Base-by-base conservation (phyloP, 2,113 vertebrate genomes). In the Anarhynchus alexandrinus region DNA sequence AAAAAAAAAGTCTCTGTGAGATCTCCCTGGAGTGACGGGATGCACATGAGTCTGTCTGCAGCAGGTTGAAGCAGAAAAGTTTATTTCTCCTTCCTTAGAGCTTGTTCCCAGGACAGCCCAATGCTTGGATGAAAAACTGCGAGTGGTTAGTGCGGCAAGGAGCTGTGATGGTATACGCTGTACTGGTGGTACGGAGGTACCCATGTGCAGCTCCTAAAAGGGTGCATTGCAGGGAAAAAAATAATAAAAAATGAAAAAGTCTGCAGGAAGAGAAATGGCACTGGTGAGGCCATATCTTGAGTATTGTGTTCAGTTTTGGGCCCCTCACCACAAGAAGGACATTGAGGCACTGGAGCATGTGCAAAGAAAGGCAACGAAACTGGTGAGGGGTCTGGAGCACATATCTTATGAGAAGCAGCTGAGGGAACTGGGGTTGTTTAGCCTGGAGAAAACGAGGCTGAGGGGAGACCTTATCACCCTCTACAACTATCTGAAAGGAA, bases 91-190 rank as follows among this genome's bases (percentile, higher is more conserved):
- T 66, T 83, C 74, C 47, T 81, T 64, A 47, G 51, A 82, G 12
- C 22, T 38, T 4, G 1, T 82, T 87, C 25, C 30, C 0, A 18
- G 22, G 26, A 59, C 14, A 59, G 14, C n/a, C 32, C 43, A 32
- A 0, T 27, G 12, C 65, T 73, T 67, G 29, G 42, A 20, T 82
- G 51, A 61, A 74, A 45, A 15, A 51, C 18, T 69, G 20, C 6
- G 13, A 49, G 43, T 38, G 23, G 12, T 34, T 34, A 4, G 8
- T 45, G 61, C 29, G 29, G 8, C 42, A 29, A 59, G 52, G 36
- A 72, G 34, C 45, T 87, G 67, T 0, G 0, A 7, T 30, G 34
- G 22, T 52, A 3, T 29, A 14, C 0, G 6, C 29, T 23, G 36
- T 52, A 20, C 38, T 61, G 74, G 52, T 66, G 66, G 16, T 65